Evolutionary conservation across 2,113 vertebrate species (phyloP).

Genomic region (Oenanthe oenanthe): DNA sequence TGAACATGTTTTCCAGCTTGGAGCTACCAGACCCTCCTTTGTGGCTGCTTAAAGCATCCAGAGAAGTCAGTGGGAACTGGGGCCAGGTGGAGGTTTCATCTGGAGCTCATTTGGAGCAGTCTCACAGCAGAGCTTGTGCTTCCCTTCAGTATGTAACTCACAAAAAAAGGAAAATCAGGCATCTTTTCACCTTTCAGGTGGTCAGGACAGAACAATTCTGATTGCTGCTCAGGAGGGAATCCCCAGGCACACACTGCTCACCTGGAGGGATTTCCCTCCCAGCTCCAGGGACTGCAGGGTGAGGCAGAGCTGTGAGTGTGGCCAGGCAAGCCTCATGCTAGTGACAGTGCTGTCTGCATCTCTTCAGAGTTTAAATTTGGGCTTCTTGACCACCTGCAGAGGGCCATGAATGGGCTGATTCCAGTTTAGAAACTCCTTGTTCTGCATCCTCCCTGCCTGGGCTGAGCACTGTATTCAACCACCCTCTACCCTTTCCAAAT

Average conservation of each 20-base stretch:
- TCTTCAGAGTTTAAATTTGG: neutral
- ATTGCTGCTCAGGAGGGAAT: neutral
- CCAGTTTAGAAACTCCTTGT: neutral
- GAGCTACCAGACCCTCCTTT: neutral
- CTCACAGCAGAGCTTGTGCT: neutral
- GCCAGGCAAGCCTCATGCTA: neutral
- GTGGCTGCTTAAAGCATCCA: neutral
- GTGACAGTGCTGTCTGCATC: neutral
- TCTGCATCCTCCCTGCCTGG: neutral
- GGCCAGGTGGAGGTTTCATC: neutral
- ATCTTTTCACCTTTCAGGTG: neutral
- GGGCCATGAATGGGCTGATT: neutral
- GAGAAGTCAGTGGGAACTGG: neutral
- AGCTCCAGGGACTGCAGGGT: neutral
- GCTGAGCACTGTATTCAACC: neutral
- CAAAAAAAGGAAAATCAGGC: neutral
- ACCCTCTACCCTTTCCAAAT: neutral
- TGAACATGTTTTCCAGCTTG: neutral
- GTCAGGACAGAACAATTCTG: neutral
- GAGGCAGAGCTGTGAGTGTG: neutral
- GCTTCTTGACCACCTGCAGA: neutral
- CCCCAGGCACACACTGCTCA: neutral
- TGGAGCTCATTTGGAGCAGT: constrained; percentile 6
- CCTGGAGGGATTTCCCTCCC: neutral
- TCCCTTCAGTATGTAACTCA: neutral